These are phyloP conservation scores for Acanthisitta chloris DNA, from an alignment of 2,113 vertebrate species.

Conservation along the genomic window DNA sequence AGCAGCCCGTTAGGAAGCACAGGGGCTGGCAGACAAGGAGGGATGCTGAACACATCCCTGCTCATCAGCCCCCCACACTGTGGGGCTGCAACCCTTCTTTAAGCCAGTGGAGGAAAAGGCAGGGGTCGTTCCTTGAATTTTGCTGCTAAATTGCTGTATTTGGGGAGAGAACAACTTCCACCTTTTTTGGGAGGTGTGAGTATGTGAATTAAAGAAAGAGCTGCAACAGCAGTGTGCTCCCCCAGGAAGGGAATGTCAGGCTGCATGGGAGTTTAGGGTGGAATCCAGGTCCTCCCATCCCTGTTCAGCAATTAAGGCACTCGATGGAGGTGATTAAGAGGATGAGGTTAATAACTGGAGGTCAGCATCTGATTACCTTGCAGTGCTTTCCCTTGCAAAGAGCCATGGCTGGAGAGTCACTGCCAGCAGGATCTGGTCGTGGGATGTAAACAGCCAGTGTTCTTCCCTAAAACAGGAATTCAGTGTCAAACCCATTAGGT, in stretches of 20 bases:
- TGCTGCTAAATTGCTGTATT: not conserved
- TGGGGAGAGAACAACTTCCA: not conserved
- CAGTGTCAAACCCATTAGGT: not conserved
- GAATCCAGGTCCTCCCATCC: not conserved
- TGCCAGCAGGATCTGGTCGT: not conserved
- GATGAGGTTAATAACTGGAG: not conserved
- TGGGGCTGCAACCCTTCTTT: not conserved
- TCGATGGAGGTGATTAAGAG: conserved; percentile 4
- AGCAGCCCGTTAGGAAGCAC: fast-evolving
- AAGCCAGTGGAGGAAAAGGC: fast-evolving
- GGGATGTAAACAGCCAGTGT: not conserved
- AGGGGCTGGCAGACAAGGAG: not conserved
- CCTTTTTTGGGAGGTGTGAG: not conserved
- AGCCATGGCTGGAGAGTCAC: not conserved
- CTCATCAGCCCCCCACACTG: not conserved
- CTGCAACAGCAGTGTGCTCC: not conserved
- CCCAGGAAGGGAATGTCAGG: not conserved
- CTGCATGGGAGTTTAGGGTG: not conserved
- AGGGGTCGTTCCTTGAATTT: not conserved
- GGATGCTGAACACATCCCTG: not conserved
- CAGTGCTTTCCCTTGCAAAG: not conserved
- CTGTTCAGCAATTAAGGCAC: not conserved
- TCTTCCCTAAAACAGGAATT: not conserved
- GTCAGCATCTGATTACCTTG: not conserved
- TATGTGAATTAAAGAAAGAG: not conserved